Evolutionary conservation across 2,113 vertebrate genomes (phyloP).

Genomic region (Periophthalmodon schlosseri): DNA sequence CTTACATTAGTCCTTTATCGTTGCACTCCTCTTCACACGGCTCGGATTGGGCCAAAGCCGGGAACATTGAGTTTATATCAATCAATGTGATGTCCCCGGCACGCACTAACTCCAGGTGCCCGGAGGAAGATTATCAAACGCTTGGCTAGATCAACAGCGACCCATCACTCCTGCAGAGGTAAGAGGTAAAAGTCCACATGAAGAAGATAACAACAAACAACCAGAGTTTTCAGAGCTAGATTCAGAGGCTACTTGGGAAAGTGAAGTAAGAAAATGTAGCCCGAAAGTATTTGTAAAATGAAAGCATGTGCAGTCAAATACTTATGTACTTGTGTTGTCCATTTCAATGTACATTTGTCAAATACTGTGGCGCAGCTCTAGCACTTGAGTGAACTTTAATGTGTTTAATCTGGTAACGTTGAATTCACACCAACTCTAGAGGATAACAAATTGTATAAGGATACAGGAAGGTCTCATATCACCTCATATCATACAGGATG

Average conservation of each 20-base stretch:
- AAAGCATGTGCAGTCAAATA: too few relatives aligned
- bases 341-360: too few relatives aligned
- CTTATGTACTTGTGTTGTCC: too few relatives aligned
- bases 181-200: slow-evolving; percentile 39
- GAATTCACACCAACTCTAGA: too few relatives aligned
- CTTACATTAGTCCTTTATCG: slow-evolving; percentile 68
- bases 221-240: slow-evolving; percentile 9
- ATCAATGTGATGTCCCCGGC: slow-evolving; percentile 71
- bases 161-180: slow-evolving; percentile 57
- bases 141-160: slow-evolving; percentile 54
- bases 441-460: too few relatives aligned
- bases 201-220: slow-evolving; percentile 36
- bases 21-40: slow-evolving; percentile 51
- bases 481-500: too few relatives aligned
- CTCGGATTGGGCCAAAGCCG: slow-evolving; percentile 61
- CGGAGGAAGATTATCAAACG: slow-evolving; percentile 63
- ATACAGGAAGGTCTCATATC: too few relatives aligned
- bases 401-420: too few relatives aligned
- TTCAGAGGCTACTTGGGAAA: neutral
- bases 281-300: too few relatives aligned
- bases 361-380: too few relatives aligned
- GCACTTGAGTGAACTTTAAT: too few relatives aligned
- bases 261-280: neutral
- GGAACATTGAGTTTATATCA: slow-evolving; percentile 73
- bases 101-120: slow-evolving; percentile 57